Evolutionary conservation across 2,888 invertebrate species (phyloP), one percentile per base, ranked within the genome.

Genomic region (Saturnia pavonia): DNA sequence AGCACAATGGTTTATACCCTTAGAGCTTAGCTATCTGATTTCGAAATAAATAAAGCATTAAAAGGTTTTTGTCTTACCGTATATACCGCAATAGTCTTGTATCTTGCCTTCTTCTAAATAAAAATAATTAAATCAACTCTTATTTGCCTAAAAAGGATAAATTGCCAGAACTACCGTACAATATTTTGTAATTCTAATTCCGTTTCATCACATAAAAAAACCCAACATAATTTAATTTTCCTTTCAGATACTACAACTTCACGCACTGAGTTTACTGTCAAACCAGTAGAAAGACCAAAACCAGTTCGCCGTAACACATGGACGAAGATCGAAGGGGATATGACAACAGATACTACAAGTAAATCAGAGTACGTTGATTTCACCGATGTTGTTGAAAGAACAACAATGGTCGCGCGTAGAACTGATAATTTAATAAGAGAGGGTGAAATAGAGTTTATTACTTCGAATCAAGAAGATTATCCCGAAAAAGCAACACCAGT

Each of bases 321-420:
- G 94, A 97, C 97, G 0, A 97, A 97, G 86, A 91, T 96, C 66
- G 96, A 96, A 88, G 97, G 96, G 45, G 96, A 97, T 71, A 95
- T 97, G 88, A 94, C 88, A 65, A 95, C 95, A 63, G 96, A 96
- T 78, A 96, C 96, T 7, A 96, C 96, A 25, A 95, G 91, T 69
- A 94, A 95, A 84, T 94, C 95, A 0, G 96, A 96, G 87, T 96
- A 94, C 80, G 90, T 96, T 71, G 96, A 96, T 85, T 95, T 95
- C 80, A 95, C 95, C 22, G 90, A 92, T 71, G 89, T 86, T 66
- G 92, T 94, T 6, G 95, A 96, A 85, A 94, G 95, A 75, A 95
- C 95, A 40, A 95, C 95, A 72, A 89, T 95, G 72, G 93, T 96
- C 43, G 90, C 94, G 72, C 94, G 92, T 76, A 95, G 94, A 80